Percentiles rank a stretch among this genome's conserved stretches.
These are phyloP conservation scores for Neoitamus cyanurus DNA, from an alignment of 2,888 invertebrate genomes.

Conservation along the genomic window DNA sequence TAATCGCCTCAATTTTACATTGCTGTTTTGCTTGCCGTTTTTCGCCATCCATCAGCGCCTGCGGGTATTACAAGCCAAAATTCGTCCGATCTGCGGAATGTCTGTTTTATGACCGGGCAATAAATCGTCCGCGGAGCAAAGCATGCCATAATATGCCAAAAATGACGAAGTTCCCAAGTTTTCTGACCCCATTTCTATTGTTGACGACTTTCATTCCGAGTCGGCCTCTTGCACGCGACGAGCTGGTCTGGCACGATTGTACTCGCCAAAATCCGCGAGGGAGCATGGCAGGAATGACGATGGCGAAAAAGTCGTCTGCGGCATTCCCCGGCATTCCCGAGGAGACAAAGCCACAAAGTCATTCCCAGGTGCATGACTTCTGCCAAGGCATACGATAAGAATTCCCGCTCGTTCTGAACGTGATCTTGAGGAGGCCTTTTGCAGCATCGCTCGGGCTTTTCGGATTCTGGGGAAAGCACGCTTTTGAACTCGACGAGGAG, in stretches of 20 bases:
- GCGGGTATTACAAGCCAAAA: not conserved
- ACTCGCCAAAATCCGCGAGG: not conserved
- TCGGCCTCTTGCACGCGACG: not conserved
- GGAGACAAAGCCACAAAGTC: not conserved
- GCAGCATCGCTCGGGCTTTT: not conserved
- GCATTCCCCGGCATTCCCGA: not conserved
- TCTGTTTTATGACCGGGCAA: not conserved
- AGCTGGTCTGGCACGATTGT: not conserved
- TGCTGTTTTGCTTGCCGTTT: not conserved
- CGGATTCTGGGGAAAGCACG: not conserved
- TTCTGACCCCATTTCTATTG: constrained; percentile 13
- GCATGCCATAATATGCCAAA: constrained; percentile 13
- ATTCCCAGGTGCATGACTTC: not conserved
- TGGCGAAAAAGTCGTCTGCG: not conserved
- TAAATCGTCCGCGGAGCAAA: not conserved
- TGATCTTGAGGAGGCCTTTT: not conserved
- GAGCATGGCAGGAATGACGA: not conserved
- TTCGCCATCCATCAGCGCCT: not conserved
- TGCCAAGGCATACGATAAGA: not conserved
- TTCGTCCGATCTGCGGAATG: not conserved
- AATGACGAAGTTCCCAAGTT: constrained; percentile 4
- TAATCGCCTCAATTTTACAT: not conserved
- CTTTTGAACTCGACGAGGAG: not conserved
- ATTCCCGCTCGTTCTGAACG: not conserved
- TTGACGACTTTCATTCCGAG: not conserved